Conservation (phyloP, 2,888 invertebrate species). For the Nesidiocoris tenuis region DNA sequence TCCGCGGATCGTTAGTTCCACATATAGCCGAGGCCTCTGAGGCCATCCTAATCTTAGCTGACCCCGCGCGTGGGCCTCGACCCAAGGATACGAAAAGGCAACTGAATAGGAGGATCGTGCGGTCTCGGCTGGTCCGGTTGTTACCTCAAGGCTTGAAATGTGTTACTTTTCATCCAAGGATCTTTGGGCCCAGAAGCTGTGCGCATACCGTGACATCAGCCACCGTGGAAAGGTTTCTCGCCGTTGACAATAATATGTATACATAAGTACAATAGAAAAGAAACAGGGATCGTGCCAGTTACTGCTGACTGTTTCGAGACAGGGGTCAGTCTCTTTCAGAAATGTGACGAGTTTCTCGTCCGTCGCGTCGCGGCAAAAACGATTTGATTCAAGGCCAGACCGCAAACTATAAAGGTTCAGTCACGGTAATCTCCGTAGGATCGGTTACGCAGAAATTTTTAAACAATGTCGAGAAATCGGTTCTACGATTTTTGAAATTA, state of each 20-base stretch:
- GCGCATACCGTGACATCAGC: neutral
- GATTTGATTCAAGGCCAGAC: no score
- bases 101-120: neutral
- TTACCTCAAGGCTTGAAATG: neutral
- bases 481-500: no score
- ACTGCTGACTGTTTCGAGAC: neutral
- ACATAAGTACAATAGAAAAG: no score
- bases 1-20: no score
- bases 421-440: no score
- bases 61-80: neutral
- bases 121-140: neutral
- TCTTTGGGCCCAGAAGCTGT: neutral
- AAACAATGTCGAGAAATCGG: no score
- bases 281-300: neutral
- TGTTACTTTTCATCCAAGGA: neutral
- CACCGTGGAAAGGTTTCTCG: neutral
- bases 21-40: neutral
- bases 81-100: neutral
- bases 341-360: neutral
- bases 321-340: no score
- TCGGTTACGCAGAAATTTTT: no score
- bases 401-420: no score
- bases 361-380: no score
- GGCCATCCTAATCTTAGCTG: neutral
- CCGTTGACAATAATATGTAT: neutral